Conservation (phyloP, 2,888 invertebrate species). For the Noctua fimbriata region DNA sequence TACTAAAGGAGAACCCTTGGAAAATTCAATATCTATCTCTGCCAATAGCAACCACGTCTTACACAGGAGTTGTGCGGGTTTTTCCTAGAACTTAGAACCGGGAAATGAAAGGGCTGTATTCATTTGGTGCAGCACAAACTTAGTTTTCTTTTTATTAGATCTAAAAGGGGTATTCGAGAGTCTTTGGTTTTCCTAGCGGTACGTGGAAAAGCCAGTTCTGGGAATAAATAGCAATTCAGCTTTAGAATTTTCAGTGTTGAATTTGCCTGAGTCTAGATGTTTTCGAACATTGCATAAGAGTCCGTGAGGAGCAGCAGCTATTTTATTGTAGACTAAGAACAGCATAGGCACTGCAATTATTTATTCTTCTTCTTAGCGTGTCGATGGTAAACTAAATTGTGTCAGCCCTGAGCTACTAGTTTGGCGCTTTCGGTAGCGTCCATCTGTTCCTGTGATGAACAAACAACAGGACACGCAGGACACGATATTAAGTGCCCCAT, state of each 20-base stretch:
- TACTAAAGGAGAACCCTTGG: neutral
- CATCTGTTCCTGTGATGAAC: too few species aligned
- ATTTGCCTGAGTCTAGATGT: neutral
- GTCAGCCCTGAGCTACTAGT: too few species aligned
- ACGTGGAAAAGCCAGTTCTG: neutral
- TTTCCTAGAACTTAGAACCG: neutral
- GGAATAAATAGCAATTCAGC: neutral
- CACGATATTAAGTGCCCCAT: too few species aligned
- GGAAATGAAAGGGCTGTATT: neutral
- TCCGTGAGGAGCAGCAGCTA: too few species aligned
- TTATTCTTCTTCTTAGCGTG: too few species aligned
- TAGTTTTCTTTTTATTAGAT: neutral
- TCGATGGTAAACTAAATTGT: too few species aligned
- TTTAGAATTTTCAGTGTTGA: neutral
- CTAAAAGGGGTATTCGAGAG: neutral
- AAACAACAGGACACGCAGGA: too few species aligned
- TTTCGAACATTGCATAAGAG: too few species aligned
- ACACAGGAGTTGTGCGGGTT: neutral
- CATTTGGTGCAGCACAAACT: neutral
- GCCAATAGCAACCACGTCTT: neutral
- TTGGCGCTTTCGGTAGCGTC: too few species aligned
- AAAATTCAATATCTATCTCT: conserved; percentile 8
- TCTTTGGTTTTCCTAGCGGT: neutral
- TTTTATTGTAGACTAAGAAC: too few species aligned
- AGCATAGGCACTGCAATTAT: too few species aligned